Percentiles rank a stretch among this genome's conserved stretches.
These are phyloP conservation scores for Drosophila arizonae DNA, from an alignment of 1,140 invertebrate genomes.

Conservation along the genomic window DNA sequence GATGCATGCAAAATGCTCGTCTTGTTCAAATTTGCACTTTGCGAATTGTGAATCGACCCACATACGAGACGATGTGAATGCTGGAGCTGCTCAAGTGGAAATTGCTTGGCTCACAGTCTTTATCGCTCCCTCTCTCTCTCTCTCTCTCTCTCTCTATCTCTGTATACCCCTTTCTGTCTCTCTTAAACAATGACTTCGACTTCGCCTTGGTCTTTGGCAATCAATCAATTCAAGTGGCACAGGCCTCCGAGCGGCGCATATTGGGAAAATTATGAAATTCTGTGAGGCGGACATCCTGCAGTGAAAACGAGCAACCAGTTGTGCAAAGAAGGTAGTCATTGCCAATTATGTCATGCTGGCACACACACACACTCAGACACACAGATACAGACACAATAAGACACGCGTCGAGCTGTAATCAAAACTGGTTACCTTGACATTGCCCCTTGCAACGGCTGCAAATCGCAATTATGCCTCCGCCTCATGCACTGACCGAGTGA, in stretches of 20 bases:
- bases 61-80: background rate
- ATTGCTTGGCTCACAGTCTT: constrained; percentile 18
- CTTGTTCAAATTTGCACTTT: constrained; percentile 44
- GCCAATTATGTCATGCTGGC: constrained; percentile 34
- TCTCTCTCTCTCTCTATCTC: constrained; percentile 41
- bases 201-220: constrained; percentile 44
- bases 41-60: constrained; percentile 29
- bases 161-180: too few relatives aligned
- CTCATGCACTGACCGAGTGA: background rate
- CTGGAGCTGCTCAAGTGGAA: constrained; percentile 36
- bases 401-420: constrained; percentile 48
- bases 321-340: background rate
- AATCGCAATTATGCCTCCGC: constrained; percentile 17
- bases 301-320: constrained; percentile 13
- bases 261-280: constrained; percentile 69
- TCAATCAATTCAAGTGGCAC: constrained; percentile 70
- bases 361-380: background rate
- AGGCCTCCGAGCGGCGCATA: constrained; percentile 25
- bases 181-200: constrained; percentile 22
- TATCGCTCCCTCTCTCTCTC: background rate
- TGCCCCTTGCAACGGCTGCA: constrained; percentile 30
- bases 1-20: constrained; percentile 31
- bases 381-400: constrained; percentile 4
- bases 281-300: constrained; percentile 62
- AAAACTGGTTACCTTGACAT: constrained; percentile 80